These are phyloP conservation scores for Pangasianodon gigas DNA, from an alignment of 2,113 vertebrate species.

Conservation along the genomic window DNA sequence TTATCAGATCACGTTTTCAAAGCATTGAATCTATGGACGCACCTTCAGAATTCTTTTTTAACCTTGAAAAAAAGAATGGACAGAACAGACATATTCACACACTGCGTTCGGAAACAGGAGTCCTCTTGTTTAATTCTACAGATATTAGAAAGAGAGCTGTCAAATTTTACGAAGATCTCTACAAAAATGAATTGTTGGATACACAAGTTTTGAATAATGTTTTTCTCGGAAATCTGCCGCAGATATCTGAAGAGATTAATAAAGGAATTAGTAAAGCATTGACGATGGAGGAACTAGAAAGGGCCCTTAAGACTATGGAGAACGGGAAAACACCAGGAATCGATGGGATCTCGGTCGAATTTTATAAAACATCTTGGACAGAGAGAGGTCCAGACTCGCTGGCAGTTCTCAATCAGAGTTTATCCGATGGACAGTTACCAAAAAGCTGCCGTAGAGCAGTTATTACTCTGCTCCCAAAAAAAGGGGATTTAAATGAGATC, in stretches of 20 bases:
- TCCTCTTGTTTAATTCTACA: neutral
- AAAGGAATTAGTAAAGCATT: too few species aligned
- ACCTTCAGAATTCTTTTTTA: too few species aligned
- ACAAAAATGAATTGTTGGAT: neutral
- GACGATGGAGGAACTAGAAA: neutral
- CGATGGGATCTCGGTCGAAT: neutral
- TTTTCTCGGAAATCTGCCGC: neutral
- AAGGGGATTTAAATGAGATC: neutral
- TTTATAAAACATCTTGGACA: too few species aligned
- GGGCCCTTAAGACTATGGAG: neutral
- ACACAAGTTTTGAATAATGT: neutral
- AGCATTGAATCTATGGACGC: too few species aligned
- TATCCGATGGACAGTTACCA: too few species aligned
- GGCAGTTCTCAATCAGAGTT: neutral
- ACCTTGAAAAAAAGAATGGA: too few species aligned
- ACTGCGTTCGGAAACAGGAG: too few species aligned
- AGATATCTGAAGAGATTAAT: too few species aligned
- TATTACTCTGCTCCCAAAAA: neutral
- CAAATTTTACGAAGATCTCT: neutral
- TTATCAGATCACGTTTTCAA: too few species aligned
- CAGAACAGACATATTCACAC: neutral
- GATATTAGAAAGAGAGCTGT: neutral
- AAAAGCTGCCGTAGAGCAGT: too few species aligned
- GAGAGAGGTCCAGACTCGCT: neutral
- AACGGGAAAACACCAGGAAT: neutral